Evolutionary conservation across 2,797 vertebrate genomes (phyloP).

Genomic region (Poeciliopsis presidionis): DNA sequence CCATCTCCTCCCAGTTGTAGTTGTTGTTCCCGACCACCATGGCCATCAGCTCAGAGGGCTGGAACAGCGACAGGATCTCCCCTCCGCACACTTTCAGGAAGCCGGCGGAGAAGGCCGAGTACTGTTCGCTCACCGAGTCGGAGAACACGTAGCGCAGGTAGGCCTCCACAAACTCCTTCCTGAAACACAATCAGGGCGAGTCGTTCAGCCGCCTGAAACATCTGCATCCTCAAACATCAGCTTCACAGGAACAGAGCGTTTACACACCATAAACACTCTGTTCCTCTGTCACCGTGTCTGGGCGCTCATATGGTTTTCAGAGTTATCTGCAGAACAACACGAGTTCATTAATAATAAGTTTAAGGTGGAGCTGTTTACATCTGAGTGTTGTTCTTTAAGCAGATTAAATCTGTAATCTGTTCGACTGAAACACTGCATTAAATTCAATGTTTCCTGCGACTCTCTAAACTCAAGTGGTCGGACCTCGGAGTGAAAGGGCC

Average conservation of each 20-base stretch:
- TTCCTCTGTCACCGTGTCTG: slow-evolving; percentile 34
- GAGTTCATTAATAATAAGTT: slow-evolving; percentile 14
- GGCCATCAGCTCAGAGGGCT: slow-evolving; percentile 95
- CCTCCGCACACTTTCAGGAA: slow-evolving; percentile 98
- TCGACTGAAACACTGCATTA: not conserved
- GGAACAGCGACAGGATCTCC: slow-evolving; percentile 93
- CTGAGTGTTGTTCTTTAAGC: slow-evolving; percentile 16
- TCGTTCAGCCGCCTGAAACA: slow-evolving; percentile 1
- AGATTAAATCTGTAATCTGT: slow-evolving; percentile 41
- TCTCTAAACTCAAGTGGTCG: not conserved
- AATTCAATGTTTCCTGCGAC: not conserved
- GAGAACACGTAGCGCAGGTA: slow-evolving; percentile 93
- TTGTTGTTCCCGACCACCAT: slow-evolving; percentile 98
- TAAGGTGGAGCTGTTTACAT: slow-evolving; percentile 15
- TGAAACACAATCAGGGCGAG: slow-evolving; percentile 56
- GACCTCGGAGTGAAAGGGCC: not conserved
- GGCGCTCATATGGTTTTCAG: not conserved
- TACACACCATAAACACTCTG: slow-evolving; percentile 29
- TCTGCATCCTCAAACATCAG: slow-evolving; percentile 31
- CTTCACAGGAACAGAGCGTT: slow-evolving; percentile 28
- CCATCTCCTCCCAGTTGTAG: slow-evolving; percentile 97
- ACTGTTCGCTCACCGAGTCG: slow-evolving; percentile 89
- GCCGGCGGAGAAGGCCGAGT: slow-evolving; percentile 91
- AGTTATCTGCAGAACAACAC: not conserved
- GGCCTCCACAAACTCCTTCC: slow-evolving; percentile 94